A percentile compares a stretch with the other conserved stretches of the same genome.
Conservation (phyloP, 2,797 vertebrate genomes). For the Decapterus maruadsi region DNA sequence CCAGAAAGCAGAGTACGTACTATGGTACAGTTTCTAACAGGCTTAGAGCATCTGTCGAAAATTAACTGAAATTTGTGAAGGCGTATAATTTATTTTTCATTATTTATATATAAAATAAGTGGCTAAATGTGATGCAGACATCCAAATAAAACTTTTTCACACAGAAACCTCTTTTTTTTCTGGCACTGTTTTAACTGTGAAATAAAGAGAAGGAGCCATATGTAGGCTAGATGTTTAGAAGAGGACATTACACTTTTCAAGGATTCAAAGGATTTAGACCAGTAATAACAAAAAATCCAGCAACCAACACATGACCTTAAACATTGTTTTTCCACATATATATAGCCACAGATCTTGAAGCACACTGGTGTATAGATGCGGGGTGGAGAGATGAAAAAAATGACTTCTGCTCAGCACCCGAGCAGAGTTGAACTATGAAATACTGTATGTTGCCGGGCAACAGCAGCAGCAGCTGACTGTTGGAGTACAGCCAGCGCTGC, state of each 20-base stretch:
- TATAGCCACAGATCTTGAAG: conserved; percentile 21
- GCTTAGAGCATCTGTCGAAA: conserved; percentile 1
- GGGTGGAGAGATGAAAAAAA: conserved; percentile 69
- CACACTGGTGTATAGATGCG: conserved; percentile 40
- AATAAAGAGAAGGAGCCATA: background rate
- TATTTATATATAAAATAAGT: background rate
- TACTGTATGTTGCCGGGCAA: conserved; percentile 89
- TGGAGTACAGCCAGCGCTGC: conserved; percentile 80
- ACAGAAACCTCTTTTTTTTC: background rate
- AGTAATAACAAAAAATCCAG: background rate
- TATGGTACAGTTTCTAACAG: background rate
- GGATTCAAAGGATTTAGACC: conserved; percentile 6
- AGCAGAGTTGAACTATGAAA: conserved; percentile 85
- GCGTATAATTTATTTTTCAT: conserved; percentile 7
- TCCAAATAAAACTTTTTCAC: conserved; percentile 1
- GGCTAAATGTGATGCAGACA: background rate
- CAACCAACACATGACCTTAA: conserved; percentile 13
- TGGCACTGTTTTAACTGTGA: background rate
- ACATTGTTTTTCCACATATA: conserved; percentile 3
- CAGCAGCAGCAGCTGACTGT: conserved; percentile 81
- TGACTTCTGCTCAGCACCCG: conserved; percentile 78
- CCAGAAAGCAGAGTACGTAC: background rate
- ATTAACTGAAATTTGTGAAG: background rate
- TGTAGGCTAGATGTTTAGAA: conserved; percentile 4
- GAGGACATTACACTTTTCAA: conserved; percentile 2